Evolutionary conservation across 1,140 invertebrate species (phyloP).

Genomic region (Helicoverpa zea): DNA sequence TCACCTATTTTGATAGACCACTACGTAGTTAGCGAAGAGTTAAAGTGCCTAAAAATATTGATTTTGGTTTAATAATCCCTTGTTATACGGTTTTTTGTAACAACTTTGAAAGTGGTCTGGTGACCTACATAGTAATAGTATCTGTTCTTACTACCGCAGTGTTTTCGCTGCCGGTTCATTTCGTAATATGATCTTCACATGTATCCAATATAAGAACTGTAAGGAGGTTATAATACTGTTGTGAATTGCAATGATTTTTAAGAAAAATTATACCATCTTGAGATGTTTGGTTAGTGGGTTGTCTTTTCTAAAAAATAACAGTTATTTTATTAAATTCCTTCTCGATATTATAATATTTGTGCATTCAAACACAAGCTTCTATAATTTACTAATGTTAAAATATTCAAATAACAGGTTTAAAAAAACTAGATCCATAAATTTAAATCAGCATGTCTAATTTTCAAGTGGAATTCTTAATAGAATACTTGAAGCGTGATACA

Average conservation of each 20-base stretch:
- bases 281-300: no score
- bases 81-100: neutral
- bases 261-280: neutral
- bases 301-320: no score
- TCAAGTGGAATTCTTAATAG: no score
- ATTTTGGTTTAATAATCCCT: neutral
- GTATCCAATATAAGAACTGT: neutral
- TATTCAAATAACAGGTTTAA: neutral
- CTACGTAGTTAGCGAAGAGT: neutral
- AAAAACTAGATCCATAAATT: neutral
- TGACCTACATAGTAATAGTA: constrained; percentile 36
- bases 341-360: no score
- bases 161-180: neutral
- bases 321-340: no score
- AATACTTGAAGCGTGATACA: no score
- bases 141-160: constrained; percentile 1
- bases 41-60: constrained; percentile 1
- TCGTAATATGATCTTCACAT: neutral
- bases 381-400: neutral
- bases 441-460: neutral
- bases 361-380: no score
- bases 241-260: neutral
- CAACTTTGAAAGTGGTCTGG: constrained; percentile 38
- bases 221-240: neutral
- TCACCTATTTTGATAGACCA: constrained; percentile 39